Evolutionary conservation across 2,888 invertebrate species (phyloP), one percentile per base, ranked within the genome.

Genomic region (Diachrysia chrysitis): DNA sequence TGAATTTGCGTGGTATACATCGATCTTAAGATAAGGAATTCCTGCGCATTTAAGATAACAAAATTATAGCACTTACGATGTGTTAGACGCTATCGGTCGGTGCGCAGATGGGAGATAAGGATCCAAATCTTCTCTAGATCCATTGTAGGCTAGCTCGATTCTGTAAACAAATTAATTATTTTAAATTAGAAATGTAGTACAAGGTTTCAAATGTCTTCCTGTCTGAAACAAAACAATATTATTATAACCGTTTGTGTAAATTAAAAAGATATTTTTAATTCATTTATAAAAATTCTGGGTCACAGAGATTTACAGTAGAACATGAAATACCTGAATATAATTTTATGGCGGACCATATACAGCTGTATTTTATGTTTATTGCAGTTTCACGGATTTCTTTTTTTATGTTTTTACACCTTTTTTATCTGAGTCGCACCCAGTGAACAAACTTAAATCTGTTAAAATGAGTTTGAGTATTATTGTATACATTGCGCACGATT

Each of bases 111-210:
- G 95, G 2, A 93, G 86, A 71, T 95, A 95, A 0, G 95, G 94
- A 1, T 95, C 94, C 83, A 95, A 81, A 58, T 95, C 94, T 84
- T 95, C 95, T 82, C 94, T 87, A 0, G 95, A 95, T 5, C 95
- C 95, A 91, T 94, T 93, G 86, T 92, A 92, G 0, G 95, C 93
- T 55, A 95, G 83, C 73, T 95, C 95, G 63, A 94, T 91, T 82
- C 95, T 95, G 90, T 56, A 88, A 92, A 69, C 51, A 69, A 78
- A 75, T 35, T 66, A 62, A 58, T n/a, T 56, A 57, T 32, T 29
- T 29, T 32, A 14, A 14, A 60, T 46, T n/a, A 23, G 19, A 59
- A 66, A 74, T 17, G 17, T 63, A 51, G 54, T 29, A 37, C 77
- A 72, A 76, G 73, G 60, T n/a, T 63, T 3, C 2, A 51, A 3